Evolutionary conservation across 2,113 vertebrate species (phyloP).

Genomic region (Muscicapa adusta): DNA sequence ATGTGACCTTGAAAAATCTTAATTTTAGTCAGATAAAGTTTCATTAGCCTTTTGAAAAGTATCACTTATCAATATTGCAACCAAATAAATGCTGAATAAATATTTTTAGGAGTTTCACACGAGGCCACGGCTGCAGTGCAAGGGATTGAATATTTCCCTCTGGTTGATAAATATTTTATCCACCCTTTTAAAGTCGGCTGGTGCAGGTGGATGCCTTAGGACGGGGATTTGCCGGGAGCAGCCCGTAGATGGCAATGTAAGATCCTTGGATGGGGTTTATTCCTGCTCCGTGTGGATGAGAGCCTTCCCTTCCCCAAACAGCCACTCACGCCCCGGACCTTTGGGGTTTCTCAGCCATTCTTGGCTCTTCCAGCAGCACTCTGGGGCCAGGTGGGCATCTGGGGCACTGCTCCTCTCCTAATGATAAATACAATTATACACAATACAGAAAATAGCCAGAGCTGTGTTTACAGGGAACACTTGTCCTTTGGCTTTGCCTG

Average conservation of each 20-base stretch:
- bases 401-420: background rate
- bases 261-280: background rate
- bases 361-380: background rate
- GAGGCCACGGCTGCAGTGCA: background rate
- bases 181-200: fast-evolving
- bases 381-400: background rate
- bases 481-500: background rate
- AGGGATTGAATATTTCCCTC: background rate
- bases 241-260: constrained; percentile 52
- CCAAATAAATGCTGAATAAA: background rate
- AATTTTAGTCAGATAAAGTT: background rate
- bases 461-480: background rate
- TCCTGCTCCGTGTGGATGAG: fast-evolving
- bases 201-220: fast-evolving
- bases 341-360: fast-evolving
- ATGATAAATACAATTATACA: fast-evolving
- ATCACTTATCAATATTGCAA: background rate
- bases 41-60: background rate
- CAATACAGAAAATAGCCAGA: background rate
- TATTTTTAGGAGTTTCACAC: background rate
- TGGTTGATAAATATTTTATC: fast-evolving
- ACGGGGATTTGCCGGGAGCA: background rate
- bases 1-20: background rate
- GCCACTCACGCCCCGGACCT: fast-evolving
- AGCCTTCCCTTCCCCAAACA: fast-evolving